Conservation (phyloP, 1,140 invertebrate genomes). For the Ridgeia piscesae region DNA sequence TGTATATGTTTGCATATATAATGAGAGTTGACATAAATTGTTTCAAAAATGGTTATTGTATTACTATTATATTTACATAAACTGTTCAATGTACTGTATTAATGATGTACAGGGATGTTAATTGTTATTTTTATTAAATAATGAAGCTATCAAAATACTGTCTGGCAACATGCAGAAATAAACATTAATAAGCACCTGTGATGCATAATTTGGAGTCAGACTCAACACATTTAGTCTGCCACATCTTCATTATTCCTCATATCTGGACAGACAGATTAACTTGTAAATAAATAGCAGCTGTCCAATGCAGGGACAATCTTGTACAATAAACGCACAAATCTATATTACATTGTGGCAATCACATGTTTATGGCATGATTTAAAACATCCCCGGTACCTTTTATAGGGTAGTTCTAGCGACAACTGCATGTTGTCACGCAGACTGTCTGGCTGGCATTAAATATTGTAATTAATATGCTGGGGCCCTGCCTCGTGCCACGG, state of each 20-base stretch:
- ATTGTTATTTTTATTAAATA: not conserved
- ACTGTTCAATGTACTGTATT: not conserved
- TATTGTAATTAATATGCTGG: not conserved
- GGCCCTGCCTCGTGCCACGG: not conserved
- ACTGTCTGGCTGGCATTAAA: not conserved
- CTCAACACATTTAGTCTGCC: not conserved
- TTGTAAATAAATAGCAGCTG: not conserved
- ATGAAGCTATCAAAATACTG: not conserved
- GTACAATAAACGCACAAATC: not conserved
- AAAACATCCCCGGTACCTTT: not conserved
- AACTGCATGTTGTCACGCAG: not conserved
- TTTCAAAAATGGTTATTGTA: not conserved
- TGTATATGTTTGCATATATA: not conserved
- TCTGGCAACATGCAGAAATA: not conserved
- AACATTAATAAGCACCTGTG: not conserved
- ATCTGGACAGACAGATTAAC: not conserved
- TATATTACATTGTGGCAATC: not conserved
- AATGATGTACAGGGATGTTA: not conserved
- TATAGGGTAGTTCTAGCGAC: not conserved
- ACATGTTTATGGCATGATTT: not conserved
- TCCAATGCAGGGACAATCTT: not conserved
- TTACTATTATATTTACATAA: slow-evolving; percentile 1
- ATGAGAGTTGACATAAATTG: not conserved
- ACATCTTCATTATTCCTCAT: not conserved
- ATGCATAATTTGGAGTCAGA: not conserved